These are phyloP conservation scores for Amiota communis DNA, from an alignment of 2,888 invertebrate species.

Conservation along the genomic window DNA sequence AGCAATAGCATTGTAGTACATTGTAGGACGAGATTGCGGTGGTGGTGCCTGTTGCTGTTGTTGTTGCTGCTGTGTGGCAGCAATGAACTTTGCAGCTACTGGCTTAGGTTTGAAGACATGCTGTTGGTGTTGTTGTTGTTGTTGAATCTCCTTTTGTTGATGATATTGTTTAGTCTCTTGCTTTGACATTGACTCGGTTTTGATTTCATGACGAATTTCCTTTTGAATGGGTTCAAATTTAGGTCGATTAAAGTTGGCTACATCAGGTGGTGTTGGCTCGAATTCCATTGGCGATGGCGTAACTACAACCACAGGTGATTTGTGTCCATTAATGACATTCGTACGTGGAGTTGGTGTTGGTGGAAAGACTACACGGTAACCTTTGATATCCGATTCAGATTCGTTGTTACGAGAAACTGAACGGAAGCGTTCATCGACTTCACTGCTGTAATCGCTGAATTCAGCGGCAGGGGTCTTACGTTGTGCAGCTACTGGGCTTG, in stretches of 20 bases:
- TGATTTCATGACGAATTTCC: slow-evolving; percentile 67
- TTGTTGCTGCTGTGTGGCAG: slow-evolving; percentile 70
- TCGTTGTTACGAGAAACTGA: slow-evolving; percentile 77
- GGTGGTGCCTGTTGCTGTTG: slow-evolving; percentile 44
- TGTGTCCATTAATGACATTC: slow-evolving; percentile 72
- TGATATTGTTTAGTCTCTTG: slow-evolving; percentile 52
- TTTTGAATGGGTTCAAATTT: slow-evolving; percentile 78
- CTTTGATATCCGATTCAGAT: slow-evolving; percentile 75
- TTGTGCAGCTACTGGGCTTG: slow-evolving; percentile 77
- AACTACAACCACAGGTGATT: slow-evolving; percentile 74
- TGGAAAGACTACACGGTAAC: slow-evolving; percentile 77
- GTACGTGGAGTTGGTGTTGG: slow-evolving; percentile 75
- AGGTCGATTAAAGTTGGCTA: slow-evolving; percentile 72
- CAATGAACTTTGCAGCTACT: slow-evolving; percentile 73
- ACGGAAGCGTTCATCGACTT: slow-evolving; percentile 79
- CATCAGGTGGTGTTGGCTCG: slow-evolving; percentile 74
- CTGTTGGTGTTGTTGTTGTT: slow-evolving; percentile 51
- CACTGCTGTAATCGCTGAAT: slow-evolving; percentile 84
- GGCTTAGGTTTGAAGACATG: slow-evolving; percentile 76
- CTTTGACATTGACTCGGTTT: slow-evolving; percentile 52
- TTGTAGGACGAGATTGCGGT: slow-evolving; percentile 75
- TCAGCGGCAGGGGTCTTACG: slow-evolving; percentile 68
- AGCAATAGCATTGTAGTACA: slow-evolving; percentile 76
- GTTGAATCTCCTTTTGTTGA: slow-evolving; percentile 57
- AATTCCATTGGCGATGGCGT: slow-evolving; percentile 76